Evolutionary conservation across 2,888 invertebrate genomes (phyloP).

Genomic region (Halocaridina rubra): DNA sequence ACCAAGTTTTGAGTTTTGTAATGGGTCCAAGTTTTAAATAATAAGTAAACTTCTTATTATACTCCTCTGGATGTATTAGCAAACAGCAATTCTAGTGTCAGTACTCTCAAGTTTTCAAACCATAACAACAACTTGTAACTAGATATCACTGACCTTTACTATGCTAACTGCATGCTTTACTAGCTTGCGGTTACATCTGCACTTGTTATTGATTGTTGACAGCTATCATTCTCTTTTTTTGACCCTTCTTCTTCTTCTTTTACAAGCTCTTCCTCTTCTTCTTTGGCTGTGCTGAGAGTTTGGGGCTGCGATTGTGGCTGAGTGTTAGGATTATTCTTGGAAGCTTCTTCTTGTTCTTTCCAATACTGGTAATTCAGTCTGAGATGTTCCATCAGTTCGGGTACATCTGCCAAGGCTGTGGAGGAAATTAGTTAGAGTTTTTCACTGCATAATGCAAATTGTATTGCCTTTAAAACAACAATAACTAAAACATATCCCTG

Average conservation of each 20-base stretch:
- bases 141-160: neutral
- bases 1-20: too few species aligned
- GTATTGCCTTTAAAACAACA: too few species aligned
- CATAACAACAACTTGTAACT: too few species aligned
- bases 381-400: slow-evolving; percentile 86
- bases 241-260: slow-evolving; percentile 3
- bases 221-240: slow-evolving; percentile 7
- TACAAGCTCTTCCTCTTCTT: neutral
- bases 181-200: neutral
- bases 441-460: neutral
- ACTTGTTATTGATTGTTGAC: too few species aligned
- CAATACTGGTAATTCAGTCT: slow-evolving; percentile 89
- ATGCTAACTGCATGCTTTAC: neutral
- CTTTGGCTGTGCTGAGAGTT: neutral
- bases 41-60: too few species aligned
- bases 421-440: slow-evolving; percentile 55
- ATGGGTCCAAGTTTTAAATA: too few species aligned
- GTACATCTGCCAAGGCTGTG: slow-evolving; percentile 91
- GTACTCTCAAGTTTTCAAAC: too few species aligned
- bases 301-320: neutral
- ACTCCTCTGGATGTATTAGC: too few species aligned
- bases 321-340: neutral
- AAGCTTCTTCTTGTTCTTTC: slow-evolving; percentile 76
- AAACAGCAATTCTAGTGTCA: too few species aligned
- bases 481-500: too few species aligned